Evolutionary conservation across 2,113 vertebrate genomes (phyloP).

Genomic region (Mola mola): DNA sequence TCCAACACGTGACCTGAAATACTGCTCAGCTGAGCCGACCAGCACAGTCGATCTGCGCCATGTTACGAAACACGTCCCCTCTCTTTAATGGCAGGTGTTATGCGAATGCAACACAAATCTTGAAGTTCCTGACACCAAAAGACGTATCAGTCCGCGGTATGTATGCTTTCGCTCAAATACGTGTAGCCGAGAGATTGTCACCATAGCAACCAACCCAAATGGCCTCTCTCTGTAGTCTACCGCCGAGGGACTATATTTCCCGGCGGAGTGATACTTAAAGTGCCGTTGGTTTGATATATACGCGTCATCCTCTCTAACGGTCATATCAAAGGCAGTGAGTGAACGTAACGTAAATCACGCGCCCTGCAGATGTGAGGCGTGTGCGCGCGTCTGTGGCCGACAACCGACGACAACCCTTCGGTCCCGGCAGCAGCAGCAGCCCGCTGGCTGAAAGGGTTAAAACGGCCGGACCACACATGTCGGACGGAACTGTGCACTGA

Average conservation of each 20-base stretch:
- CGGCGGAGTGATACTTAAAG: conserved; percentile 12
- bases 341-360: too few species aligned
- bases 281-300: too few species aligned
- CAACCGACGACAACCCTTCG: not conserved
- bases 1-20: not conserved
- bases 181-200: conserved; percentile 22
- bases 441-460: conserved; percentile 49
- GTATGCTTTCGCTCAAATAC: conserved; percentile 15
- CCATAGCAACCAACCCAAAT: conserved; percentile 43
- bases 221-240: not conserved
- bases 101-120: conserved; percentile 35
- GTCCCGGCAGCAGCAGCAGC: conserved; percentile 1
- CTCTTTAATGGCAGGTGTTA: too few species aligned
- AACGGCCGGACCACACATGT: conserved; percentile 51
- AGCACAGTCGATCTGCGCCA: too few species aligned
- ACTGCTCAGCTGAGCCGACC: too few species aligned
- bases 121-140: conserved; percentile 1
- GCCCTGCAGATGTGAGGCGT: not conserved
- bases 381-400: not conserved
- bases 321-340: too few species aligned
- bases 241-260: conserved; percentile 39
- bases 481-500: conserved; percentile 26
- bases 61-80: too few species aligned
- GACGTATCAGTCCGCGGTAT: conserved; percentile 26
- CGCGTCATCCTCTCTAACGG: too few species aligned